phyloP scores from a whole-genome alignment of 2,888 invertebrate genomes.

The Pandemis corylana region DNA sequence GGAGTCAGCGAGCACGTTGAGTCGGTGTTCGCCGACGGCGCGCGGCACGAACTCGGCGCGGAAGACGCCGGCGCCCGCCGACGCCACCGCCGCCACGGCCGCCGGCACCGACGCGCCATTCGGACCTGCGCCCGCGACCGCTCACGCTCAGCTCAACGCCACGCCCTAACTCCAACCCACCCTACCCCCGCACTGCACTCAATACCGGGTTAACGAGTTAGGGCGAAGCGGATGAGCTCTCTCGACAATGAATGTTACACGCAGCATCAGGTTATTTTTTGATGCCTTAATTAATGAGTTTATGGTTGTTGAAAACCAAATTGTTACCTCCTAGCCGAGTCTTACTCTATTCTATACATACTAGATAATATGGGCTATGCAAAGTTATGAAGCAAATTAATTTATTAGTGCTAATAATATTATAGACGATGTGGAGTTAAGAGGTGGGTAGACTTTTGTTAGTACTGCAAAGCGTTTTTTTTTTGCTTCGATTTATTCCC shows the following conservation, averaged over 20 bases:
- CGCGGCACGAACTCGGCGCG: constrained; percentile 96
- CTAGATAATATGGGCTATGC: constrained; percentile 6
- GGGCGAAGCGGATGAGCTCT: constrained; percentile 83
- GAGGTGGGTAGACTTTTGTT: constrained; percentile 55
- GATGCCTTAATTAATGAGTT: constrained; percentile 54
- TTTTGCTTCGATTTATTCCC: constrained; percentile 36
- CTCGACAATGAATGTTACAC: constrained; percentile 65
- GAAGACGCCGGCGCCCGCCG: constrained; percentile 90
- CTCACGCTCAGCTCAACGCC: constrained; percentile 74
- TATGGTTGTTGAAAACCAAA: constrained; percentile 40
- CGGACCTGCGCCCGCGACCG: constrained; percentile 88
- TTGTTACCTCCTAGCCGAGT: constrained; percentile 14
- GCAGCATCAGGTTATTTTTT: constrained; percentile 61
- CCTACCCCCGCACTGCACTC: constrained; percentile 16
- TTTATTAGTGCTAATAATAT: constrained; percentile 44
- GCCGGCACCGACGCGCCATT: constrained; percentile 96
- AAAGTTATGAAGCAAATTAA: constrained; percentile 39
- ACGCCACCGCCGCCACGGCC: constrained; percentile 89
- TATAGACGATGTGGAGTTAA: constrained; percentile 45
- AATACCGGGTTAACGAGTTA: constrained; percentile 61
- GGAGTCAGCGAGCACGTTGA: constrained; percentile 93
- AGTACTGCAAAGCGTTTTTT: constrained; percentile 65
- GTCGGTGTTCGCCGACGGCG: constrained; percentile 95
- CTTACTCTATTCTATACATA: constrained; percentile 18
- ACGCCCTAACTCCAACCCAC: constrained; percentile 63